Conservation (phyloP, 2,113 vertebrate genomes). For the Epinephelus fuscoguttatus region DNA sequence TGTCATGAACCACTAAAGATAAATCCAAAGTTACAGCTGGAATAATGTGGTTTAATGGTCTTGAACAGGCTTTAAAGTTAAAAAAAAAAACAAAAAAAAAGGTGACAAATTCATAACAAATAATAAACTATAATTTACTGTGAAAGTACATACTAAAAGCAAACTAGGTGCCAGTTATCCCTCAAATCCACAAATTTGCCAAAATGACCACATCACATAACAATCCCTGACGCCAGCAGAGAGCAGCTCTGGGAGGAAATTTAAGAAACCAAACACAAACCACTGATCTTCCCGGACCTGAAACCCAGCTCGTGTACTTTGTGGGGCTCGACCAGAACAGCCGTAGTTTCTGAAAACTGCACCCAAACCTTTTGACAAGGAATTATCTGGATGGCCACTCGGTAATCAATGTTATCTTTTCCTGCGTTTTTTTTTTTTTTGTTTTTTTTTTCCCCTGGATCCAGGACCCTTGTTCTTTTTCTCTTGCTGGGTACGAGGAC, state of each 20-base stretch:
- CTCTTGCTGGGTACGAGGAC: slow-evolving; percentile 32
- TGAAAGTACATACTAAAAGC: slow-evolving; percentile 20
- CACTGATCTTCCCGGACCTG: slow-evolving; percentile 39
- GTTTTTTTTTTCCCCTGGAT: slow-evolving; percentile 32
- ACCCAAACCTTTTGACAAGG: slow-evolving; percentile 46
- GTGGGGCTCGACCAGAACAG: slow-evolving; percentile 25
- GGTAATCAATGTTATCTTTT: slow-evolving; percentile 59
- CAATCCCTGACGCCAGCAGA: slow-evolving; percentile 29
- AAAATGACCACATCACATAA: slow-evolving; percentile 53
- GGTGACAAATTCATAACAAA: slow-evolving; percentile 2
- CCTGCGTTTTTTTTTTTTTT: background rate
- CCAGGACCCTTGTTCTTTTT: slow-evolving; percentile 41
- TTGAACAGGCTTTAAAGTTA: background rate
- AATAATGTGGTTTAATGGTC: slow-evolving; percentile 17
- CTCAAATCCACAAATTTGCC: slow-evolving; percentile 35
- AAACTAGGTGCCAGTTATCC: slow-evolving; percentile 25
- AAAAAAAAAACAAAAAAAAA: background rate
- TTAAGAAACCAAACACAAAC: slow-evolving; percentile 43
- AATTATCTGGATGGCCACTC: slow-evolving; percentile 38
- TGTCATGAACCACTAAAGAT: slow-evolving; percentile 9
- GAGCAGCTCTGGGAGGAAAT: slow-evolving; percentile 52
- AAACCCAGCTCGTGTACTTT: slow-evolving; percentile 37
- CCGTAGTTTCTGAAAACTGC: slow-evolving; percentile 32
- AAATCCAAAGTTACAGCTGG: slow-evolving; percentile 1
- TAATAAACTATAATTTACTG: background rate